Base-by-base conservation (phyloP, 2,797 vertebrate genomes). In the Anguilla megastoma region DNA sequence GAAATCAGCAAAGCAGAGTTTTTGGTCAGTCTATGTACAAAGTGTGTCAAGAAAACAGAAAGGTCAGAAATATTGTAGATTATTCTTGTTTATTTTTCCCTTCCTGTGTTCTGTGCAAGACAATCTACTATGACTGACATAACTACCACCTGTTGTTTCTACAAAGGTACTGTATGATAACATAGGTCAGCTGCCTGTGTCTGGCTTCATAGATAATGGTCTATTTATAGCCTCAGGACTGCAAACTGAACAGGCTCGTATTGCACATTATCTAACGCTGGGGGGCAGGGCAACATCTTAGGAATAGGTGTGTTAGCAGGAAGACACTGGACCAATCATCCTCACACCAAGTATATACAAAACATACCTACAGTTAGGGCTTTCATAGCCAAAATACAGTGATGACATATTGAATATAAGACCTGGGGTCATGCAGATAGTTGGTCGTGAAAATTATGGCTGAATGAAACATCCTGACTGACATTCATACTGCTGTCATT, bases 171-270 rank as follows among this genome's bases (percentile, higher is more conserved):
- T 33, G 83, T 90, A 85, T 85, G 89, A 91, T 91, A 90, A 90
- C 89, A 89, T 86, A 30, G 87, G 90, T 91, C 91, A 91, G 89
- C 91, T 90, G 90, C 88, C 89, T 91, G 86, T 89, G 89, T 87
- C 89, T 89, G 89, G 88, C 85, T 90, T 89, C 86, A 90, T 86
- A 92, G 89, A 89, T 92, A 92, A 93, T 90, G 82, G 74, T 87
- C 87, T 93, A 92, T 92, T 92, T 90, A 90, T 90, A 91, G 89
- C 33, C 30, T 66, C 85, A 66, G 66, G 87, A 83, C 85, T 82
- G 87, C 85, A 58, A 79, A 86, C 87, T 89, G 66, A 27, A 48
- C 54, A 63, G 74, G 27, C 58, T 88, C 88, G 7, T 82, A 36
- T 82, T 83, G 76, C 85, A 86, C 18, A 21, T 66, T 36, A 83